Evolutionary conservation across 2,888 invertebrate species (phyloP), one percentile per base, ranked within the genome.

Genomic region (Hartigia nigra): DNA sequence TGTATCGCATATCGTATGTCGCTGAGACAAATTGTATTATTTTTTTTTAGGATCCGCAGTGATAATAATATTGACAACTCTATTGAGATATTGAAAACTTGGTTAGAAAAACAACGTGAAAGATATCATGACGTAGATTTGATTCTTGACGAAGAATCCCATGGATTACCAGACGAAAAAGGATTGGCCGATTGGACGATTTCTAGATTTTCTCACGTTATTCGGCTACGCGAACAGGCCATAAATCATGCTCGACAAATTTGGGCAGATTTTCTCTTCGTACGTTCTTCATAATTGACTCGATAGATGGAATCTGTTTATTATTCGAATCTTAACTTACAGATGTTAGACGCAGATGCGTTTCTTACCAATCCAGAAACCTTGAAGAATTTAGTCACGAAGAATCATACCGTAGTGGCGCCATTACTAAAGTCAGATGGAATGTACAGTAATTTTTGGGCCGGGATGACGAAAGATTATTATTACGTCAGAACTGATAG

Each of bases 361-460:
- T 95, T 98, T 86, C 91, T 98, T 11, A 95, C 95, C 12, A 94
- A 96, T 84, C 92, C 93, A 0, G 90, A 93, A 23, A 94, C 95
- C 0, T 90, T 98, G 0, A 93, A 93, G 80, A 88, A 92, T 75
- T 92, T 98, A 34, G 94, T 97, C 0, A 88, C 89, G 0, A 95
- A 95, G 84, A 92, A 94, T 69, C 87, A 94, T 23, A 93, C 94
- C 4, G 93, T 98, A 12, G 94, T 95, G 4, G 96, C 98, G 0
- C 98, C 99, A 0, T 95, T 98, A 95, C 92, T 99, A 39, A 93
- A 95, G 77, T 97, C 98, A 0, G 96, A 97, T 80, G 96, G 97
- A 23, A 91, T 96, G 69, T 99, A 98, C 91, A 97, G 98, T 31
- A 99, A 99, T 91, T 99, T 97, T 92, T 99, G 99, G 99, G 96